These are phyloP conservation scores for Drosophila kepulauana DNA, from an alignment of 1,140 invertebrate species.

Conservation along the genomic window DNA sequence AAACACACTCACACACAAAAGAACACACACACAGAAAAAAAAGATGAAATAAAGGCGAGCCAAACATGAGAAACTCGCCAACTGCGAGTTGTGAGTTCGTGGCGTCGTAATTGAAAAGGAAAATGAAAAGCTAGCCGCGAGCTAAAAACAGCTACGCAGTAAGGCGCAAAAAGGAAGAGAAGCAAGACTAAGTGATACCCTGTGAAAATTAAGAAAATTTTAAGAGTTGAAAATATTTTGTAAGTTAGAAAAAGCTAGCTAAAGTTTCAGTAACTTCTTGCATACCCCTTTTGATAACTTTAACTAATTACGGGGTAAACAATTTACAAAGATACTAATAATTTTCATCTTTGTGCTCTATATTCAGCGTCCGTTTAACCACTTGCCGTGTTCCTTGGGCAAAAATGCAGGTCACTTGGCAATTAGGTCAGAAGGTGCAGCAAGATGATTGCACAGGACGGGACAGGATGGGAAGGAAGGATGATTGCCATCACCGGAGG, in stretches of 20 bases:
- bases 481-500: neutral
- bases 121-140: constrained; percentile 76
- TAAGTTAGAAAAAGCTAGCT: neutral
- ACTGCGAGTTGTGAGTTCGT: constrained; percentile 54
- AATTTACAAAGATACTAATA: constrained; percentile 23
- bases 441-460: constrained; percentile 21
- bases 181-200: constrained; percentile 10
- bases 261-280: neutral
- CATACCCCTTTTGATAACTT: neutral
- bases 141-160: constrained; percentile 48
- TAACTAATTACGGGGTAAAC: neutral
- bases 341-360: constrained; percentile 16
- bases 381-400: constrained; percentile 54
- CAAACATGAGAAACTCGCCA: constrained; percentile 76
- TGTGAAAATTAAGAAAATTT: neutral
- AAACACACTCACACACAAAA: constrained; percentile 11
- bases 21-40: constrained; percentile 8
- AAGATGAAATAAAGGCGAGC: constrained; percentile 16
- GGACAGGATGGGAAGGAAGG: neutral
- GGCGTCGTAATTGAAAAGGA: constrained; percentile 76
- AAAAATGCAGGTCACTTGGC: constrained; percentile 69
- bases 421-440: constrained; percentile 57
- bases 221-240: neutral
- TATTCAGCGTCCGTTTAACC: constrained; percentile 7
- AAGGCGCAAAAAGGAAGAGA: neutral